Conservation (phyloP, 2,888 invertebrate genomes). For the Caenorhabditis sp. region DNA sequence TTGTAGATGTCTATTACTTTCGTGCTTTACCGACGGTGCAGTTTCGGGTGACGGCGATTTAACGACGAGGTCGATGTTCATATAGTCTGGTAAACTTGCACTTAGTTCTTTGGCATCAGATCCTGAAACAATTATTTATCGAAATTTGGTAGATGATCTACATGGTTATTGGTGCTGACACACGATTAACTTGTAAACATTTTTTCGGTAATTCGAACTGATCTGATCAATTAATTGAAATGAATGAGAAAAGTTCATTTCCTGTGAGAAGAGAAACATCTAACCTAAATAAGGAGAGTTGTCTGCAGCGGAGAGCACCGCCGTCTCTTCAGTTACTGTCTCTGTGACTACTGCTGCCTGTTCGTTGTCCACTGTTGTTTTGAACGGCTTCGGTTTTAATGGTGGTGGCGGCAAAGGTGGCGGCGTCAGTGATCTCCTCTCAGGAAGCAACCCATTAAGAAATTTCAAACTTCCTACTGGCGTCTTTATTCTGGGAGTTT, state of each 20-base stretch:
- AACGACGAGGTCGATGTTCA: slow-evolving; percentile 57
- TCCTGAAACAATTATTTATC: slow-evolving; percentile 25
- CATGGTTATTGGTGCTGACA: not conserved
- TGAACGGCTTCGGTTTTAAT: not conserved
- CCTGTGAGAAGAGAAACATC: not conserved
- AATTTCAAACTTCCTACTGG: slow-evolving; percentile 59
- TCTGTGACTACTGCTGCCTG: not conserved
- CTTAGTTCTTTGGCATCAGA: slow-evolving; percentile 57
- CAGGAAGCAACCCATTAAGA: slow-evolving; percentile 45
- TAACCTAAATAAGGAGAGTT: slow-evolving; percentile 53
- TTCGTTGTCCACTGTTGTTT: slow-evolving; percentile 9
- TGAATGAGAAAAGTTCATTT: not conserved
- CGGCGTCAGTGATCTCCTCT: slow-evolving; percentile 8
- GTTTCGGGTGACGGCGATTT: slow-evolving; percentile 27
- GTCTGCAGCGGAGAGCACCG: slow-evolving; percentile 29
- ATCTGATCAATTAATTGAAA: too few relatives aligned
- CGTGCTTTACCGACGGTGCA: slow-evolving; percentile 5
- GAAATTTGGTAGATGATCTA: not conserved
- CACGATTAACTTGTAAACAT: not conserved
- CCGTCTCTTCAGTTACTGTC: slow-evolving; percentile 13
- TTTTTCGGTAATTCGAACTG: not conserved
- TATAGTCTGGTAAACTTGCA: slow-evolving; percentile 66
- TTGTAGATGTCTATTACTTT: not conserved
- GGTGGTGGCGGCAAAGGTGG: slow-evolving; percentile 11
- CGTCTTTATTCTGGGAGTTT: slow-evolving; percentile 44